Evolutionary conservation across 2,797 vertebrate genomes (phyloP).

Genomic region (Cryptoblepharus egeriae): DNA sequence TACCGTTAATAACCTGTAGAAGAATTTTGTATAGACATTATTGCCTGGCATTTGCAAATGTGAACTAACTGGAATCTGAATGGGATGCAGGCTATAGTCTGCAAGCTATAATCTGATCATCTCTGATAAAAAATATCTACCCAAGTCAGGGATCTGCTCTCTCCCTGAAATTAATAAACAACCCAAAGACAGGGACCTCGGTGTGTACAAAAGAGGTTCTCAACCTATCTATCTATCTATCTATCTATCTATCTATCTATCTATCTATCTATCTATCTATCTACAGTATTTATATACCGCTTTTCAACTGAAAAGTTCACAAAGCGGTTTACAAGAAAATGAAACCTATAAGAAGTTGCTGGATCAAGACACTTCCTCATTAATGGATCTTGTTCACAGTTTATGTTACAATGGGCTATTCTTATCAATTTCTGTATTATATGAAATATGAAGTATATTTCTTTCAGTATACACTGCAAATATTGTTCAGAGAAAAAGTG

Average conservation of each 20-base stretch:
- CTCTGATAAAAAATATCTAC: not conserved
- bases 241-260: no score
- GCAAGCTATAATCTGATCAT: not conserved
- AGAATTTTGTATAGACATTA: not conserved
- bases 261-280: no score
- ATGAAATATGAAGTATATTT: slow-evolving; percentile 38
- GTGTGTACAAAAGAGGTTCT: not conserved
- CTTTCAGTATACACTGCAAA: slow-evolving; percentile 71
- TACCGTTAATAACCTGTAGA: not conserved
- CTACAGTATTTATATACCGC: no score
- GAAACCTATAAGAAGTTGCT: not conserved
- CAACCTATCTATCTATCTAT: no score
- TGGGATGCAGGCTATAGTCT: not conserved
- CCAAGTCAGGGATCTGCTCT: not conserved
- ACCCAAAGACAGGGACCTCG: not conserved
- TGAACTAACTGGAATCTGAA: not conserved
- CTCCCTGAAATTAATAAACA: not conserved
- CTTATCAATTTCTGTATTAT: not conserved
- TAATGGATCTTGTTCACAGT: not conserved
- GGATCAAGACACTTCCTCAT: not conserved
- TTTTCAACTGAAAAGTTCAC: no score
- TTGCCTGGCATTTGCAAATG: not conserved
- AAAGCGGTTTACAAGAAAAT: no score
- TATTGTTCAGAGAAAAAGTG: slow-evolving; percentile 63
- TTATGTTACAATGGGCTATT: not conserved